Percentiles rank a stretch among this genome's conserved stretches.
phyloP scores from a whole-genome alignment of 2,888 invertebrate genomes.

The Nomada ruficornis region DNA sequence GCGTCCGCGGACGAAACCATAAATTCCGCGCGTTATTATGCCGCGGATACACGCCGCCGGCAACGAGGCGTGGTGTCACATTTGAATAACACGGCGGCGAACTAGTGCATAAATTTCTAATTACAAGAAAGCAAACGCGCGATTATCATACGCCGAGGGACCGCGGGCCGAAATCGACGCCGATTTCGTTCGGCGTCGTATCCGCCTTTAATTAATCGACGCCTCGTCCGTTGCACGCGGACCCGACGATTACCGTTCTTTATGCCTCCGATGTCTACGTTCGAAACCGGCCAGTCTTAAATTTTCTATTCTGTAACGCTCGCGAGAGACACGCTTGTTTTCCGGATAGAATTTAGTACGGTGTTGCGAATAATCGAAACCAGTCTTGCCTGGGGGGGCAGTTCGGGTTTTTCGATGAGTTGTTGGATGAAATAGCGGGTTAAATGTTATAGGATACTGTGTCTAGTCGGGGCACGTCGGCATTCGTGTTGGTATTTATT shows the following conservation, averaged over 20 bases:
- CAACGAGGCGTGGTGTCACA: conserved; percentile 77
- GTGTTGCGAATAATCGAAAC: background rate
- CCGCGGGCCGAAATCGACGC: conserved; percentile 31
- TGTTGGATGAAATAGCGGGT: background rate
- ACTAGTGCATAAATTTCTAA: conserved; percentile 84
- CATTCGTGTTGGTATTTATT: no score
- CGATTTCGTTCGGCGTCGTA: conserved; percentile 16
- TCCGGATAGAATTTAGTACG: conserved; percentile 16
- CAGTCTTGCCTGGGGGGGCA: background rate
- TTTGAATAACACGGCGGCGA: conserved; percentile 82
- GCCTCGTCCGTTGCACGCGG: conserved; percentile 4
- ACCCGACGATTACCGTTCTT: conserved; percentile 40
- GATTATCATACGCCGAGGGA: conserved; percentile 57
- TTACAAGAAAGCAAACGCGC: conserved; percentile 80
- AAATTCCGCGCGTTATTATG: conserved; percentile 75
- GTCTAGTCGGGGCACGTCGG: background rate
- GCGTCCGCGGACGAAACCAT: conserved; percentile 66
- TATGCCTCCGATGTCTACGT: background rate
- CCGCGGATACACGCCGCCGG: conserved; percentile 66
- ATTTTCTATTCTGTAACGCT: conserved; percentile 55
- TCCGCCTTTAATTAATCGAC: conserved; percentile 47
- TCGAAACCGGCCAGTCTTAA: conserved; percentile 36
- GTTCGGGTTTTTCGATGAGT: conserved; percentile 5
- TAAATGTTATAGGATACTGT: background rate
- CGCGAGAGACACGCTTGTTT: conserved; percentile 30